Base-by-base conservation (phyloP, 2,797 vertebrate species). In the Picus viridis region DNA sequence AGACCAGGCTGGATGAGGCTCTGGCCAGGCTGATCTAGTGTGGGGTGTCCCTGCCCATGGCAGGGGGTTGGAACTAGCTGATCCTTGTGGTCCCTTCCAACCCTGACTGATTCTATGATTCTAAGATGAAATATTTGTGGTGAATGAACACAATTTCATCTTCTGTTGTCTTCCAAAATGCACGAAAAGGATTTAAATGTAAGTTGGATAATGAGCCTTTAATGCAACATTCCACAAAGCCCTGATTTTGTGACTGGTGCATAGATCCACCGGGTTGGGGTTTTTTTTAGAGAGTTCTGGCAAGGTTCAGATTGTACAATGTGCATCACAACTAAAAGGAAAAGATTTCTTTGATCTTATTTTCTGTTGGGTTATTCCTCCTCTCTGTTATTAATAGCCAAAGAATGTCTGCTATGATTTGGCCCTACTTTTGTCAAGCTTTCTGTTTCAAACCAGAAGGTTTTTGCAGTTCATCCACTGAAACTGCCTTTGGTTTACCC, bases 181-280 rank as follows among this genome's bases (percentile, higher is more conserved):
- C 49, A 74, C 51, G 4, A 69, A 88, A 91, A 67, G 26, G 69
- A 68, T 45, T 85, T 71, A 62, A 77, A 57, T 80, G n/a, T 62
- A 75, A 86, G n/a, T 20, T 90, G 71, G 26, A 74, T 72, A 92
- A 70, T 67, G 57, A 76, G n/a, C 76, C 29, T 76, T 91, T 67
- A 94, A 90, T 63, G 87, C 74, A 90, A 90, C 96, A 94, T 71
- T 93, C 81, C 96, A 90, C 97, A 91, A 97, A 98, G 97, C 97
- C 96, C 97, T 98, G 97, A 98, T 97, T 97, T 96, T 87, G 88
- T 97, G 96, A 95, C 57, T 90, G 72, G 78, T 79, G 54, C 26
- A 56, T 26, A 74, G 64, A 64, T 49, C 88, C 88, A 79, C 14
- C 65, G 47, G 20, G 11, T 12, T 49, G 18, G 45, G 18, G 19